These are phyloP conservation scores for Cavia porcellus DNA, from an alignment of 2,113 vertebrate species.

Conservation along the genomic window DNA sequence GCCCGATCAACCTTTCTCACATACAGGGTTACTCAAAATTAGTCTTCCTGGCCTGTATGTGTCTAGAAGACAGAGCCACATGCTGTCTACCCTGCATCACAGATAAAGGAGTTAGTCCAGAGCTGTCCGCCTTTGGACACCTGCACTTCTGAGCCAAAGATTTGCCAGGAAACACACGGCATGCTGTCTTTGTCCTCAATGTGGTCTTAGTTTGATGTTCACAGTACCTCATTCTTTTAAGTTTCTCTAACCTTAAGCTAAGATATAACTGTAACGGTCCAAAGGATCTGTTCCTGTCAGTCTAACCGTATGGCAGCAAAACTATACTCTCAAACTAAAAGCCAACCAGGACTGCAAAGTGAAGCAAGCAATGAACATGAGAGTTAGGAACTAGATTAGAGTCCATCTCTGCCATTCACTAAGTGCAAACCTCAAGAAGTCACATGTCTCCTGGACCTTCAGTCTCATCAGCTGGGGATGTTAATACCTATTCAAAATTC, in stretches of 20 bases:
- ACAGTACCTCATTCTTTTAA: neutral
- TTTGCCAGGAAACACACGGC: neutral
- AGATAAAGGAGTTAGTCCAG: neutral
- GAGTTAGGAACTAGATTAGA: neutral
- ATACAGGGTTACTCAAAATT: neutral
- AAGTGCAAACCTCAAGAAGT: neutral
- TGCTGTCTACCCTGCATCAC: neutral
- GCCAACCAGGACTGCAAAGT: neutral
- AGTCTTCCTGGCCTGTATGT: neutral
- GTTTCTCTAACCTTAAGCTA: neutral
- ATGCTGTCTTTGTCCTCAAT: neutral
- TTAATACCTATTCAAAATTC: neutral
- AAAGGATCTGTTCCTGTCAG: neutral
- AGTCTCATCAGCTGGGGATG: neutral
- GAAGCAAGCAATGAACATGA: neutral
- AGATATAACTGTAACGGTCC: neutral
- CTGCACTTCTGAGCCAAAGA: neutral
- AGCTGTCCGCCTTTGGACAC: neutral
- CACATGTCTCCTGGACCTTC: neutral
- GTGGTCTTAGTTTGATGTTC: neutral
- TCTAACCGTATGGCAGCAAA: neutral
- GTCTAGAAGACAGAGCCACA: neutral
- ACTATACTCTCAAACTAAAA: constrained; percentile 18
- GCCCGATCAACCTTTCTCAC: neutral
- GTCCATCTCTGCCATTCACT: neutral